Conservation (phyloP, 2,888 invertebrate genomes). For the Sialis fuliginosa region DNA sequence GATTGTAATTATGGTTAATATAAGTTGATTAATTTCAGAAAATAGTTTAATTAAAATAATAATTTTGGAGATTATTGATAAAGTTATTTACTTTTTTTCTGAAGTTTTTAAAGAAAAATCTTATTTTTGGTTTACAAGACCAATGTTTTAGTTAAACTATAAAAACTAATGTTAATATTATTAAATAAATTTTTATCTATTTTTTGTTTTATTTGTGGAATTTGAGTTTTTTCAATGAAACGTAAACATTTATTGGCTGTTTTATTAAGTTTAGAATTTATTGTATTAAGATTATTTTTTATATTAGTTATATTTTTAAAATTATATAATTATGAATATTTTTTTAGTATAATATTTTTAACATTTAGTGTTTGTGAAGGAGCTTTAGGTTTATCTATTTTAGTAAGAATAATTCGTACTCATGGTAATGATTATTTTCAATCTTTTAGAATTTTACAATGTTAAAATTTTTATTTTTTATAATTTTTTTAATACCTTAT, state of each 20-base stretch:
- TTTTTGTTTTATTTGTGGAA: conserved; percentile 30
- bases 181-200: conserved; percentile 25
- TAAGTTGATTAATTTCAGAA: conserved; percentile 27
- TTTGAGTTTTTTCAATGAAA: conserved; percentile 34
- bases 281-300: conserved; percentile 37
- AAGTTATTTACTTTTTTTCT: conserved; percentile 33
- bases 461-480: conserved; percentile 34
- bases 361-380: conserved; percentile 46
- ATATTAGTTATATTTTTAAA: conserved; percentile 29
- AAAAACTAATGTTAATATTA: conserved; percentile 36
- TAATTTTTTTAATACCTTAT: conserved; percentile 31
- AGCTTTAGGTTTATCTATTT: conserved; percentile 40
- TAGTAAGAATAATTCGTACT: conserved; percentile 36
- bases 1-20: conserved; percentile 16
- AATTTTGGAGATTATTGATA: conserved; percentile 52
- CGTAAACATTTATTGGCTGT: conserved; percentile 39
- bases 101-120: conserved; percentile 36
- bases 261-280: conserved; percentile 40
- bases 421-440: conserved; percentile 46
- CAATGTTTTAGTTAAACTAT: conserved; percentile 49
- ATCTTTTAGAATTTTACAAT: conserved; percentile 37
- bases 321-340: conserved; percentile 28
- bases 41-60: conserved; percentile 48
- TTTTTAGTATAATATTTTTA: conserved; percentile 41
- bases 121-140: conserved; percentile 50